These are phyloP conservation scores for Periplaneta americana DNA, from an alignment of 1,140 invertebrate species.

Conservation along the genomic window DNA sequence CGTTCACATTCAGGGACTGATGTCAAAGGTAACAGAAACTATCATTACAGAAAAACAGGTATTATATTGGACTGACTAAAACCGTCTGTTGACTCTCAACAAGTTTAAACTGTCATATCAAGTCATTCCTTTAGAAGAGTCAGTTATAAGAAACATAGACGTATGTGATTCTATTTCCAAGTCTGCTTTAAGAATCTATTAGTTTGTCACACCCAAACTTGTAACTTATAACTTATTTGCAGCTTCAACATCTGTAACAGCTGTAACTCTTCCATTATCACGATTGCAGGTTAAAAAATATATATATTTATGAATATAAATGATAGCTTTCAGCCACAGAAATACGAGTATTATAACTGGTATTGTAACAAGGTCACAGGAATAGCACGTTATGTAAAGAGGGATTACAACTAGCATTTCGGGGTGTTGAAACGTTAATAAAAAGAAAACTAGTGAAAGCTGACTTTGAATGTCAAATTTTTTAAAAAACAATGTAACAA, in stretches of 20 bases:
- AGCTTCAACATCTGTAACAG: neutral
- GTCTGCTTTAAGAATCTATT: neutral
- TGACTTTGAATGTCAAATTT: neutral
- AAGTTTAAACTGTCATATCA: neutral
- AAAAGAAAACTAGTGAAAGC: too few species aligned
- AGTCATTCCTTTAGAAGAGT: neutral
- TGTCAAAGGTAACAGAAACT: neutral
- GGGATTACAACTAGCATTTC: too few species aligned
- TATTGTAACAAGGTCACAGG: neutral
- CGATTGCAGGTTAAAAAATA: neutral
- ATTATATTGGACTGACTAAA: neutral
- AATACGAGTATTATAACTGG: neutral
- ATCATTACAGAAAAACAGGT: neutral
- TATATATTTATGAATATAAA: too few species aligned
- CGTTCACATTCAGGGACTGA: neutral
- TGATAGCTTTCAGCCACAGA: neutral
- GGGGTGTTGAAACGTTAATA: neutral
- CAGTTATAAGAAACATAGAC: neutral
- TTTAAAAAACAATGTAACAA: neutral
- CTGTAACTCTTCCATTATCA: neutral
- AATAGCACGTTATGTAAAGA: too few species aligned
- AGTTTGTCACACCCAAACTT: neutral
- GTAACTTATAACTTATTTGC: neutral
- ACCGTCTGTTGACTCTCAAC: neutral
- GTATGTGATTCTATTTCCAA: neutral